Base-by-base conservation (phyloP, 2,797 vertebrate species). In the Neosilurus hyrtlii region DNA sequence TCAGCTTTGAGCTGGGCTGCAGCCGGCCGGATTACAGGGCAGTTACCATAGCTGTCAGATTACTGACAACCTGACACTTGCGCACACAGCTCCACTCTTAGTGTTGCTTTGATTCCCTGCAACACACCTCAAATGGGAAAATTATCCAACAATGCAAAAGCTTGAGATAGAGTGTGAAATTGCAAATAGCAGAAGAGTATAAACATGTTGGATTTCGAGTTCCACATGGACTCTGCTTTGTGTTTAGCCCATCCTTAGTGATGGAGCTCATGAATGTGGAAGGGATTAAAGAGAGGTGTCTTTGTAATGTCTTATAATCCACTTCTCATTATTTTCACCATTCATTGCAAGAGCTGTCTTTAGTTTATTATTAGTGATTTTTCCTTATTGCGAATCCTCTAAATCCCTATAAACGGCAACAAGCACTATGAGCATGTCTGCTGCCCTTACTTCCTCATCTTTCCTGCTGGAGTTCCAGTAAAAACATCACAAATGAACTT, bases 1-100 rank as follows among this genome's bases (percentile, higher is more conserved):
- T 99, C 97, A 99, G 96, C 95, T 85, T 89, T 93, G 97, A 97
- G 97, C 96, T 87, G 96, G 97, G 96, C 96, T 98, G 96, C 94
- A 98, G 96, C 96, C 92, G 93, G 96, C 96, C 96, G 97, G 96
- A 99, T 99, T 99, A 99, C 96, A 98, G 96, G 96, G 96, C 98
- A 98, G 97, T 99, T 99, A 99, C 97, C 96, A 96, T 90, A 98
- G 96, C 97, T 99, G 98, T 99, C 98, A 99, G 96, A 97, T 96
- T 97, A 95, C 97, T 98, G 97, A 99, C 98, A 99, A 96, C 94
- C 96, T 98, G 98, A 99, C 96, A 96, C 96, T 96, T 96, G 95
- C 94, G 95, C 94, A 95, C 95, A 95, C 95, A 97, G 97, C 96
- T 97, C 97, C 95, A 95, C 96, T 88, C 95, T 96, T 96, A 94